Evolutionary conservation across 2,113 vertebrate species (phyloP).

Genomic region (Rhizomys pruinosus): DNA sequence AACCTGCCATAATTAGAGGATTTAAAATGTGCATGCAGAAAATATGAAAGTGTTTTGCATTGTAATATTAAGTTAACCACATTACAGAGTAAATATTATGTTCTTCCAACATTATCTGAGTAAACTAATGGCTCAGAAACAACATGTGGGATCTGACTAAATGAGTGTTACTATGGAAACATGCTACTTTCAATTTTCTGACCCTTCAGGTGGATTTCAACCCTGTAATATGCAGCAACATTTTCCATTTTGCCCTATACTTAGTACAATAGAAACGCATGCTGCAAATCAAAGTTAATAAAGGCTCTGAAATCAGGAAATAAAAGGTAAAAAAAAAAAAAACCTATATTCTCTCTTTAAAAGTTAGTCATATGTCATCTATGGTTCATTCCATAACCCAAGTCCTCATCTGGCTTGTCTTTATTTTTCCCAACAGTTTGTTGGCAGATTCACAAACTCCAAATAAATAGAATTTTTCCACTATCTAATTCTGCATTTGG

Average conservation of each 20-base stretch:
- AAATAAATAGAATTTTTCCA: slow-evolving; percentile 84
- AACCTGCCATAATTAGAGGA: slow-evolving; percentile 52
- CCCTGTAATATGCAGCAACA: slow-evolving; percentile 13
- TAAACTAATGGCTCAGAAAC: slow-evolving; percentile 73
- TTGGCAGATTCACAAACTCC: slow-evolving; percentile 77
- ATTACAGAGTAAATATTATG: slow-evolving; percentile 73
- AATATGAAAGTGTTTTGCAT: slow-evolving; percentile 68
- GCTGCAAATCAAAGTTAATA: slow-evolving; percentile 58
- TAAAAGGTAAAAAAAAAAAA: slow-evolving; percentile 49
- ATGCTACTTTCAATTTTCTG: slow-evolving; percentile 75
- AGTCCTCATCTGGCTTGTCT: slow-evolving; percentile 77
- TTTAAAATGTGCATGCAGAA: slow-evolving; percentile 54
- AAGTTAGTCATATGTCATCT: slow-evolving; percentile 71
- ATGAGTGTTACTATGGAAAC: slow-evolving; percentile 77
- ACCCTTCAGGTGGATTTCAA: slow-evolving; percentile 69
- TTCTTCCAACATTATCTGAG: slow-evolving; percentile 64
- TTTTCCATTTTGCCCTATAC: slow-evolving; percentile 66
- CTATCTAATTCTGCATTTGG: slow-evolving; percentile 83
- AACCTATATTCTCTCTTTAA: slow-evolving; percentile 64
- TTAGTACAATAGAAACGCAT: slow-evolving; percentile 40
- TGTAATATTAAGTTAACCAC: slow-evolving; percentile 65
- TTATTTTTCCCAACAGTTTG: slow-evolving; percentile 79
- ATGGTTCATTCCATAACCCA: slow-evolving; percentile 74
- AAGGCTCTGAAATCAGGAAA: slow-evolving; percentile 54
- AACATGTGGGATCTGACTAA: slow-evolving; percentile 74